These are phyloP conservation scores for Drosophila busckii DNA, from an alignment of 1,140 invertebrate species.

Conservation along the genomic window DNA sequence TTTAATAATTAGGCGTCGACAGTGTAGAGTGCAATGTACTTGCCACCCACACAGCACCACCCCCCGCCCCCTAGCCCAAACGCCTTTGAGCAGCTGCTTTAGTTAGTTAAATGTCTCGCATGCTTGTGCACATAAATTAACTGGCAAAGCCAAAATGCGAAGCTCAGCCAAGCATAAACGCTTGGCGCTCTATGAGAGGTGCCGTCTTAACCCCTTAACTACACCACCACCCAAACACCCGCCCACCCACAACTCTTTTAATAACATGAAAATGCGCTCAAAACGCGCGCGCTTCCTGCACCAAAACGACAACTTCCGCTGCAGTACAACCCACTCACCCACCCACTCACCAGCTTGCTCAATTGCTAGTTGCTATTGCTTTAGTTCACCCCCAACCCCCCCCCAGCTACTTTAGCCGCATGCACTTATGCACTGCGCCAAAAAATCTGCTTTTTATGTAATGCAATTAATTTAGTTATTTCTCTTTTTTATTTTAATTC, in stretches of 20 bases:
- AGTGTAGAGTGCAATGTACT: too few relatives aligned
- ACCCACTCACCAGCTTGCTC: too few relatives aligned
- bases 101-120: constrained; percentile 34
- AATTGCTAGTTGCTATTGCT: too few relatives aligned
- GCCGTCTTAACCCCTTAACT: too few relatives aligned
- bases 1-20: too few relatives aligned
- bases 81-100: background rate
- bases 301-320: constrained; percentile 72
- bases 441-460: too few relatives aligned
- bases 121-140: constrained; percentile 68
- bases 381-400: background rate
- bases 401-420: constrained; percentile 2
- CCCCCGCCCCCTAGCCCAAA: background rate
- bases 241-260: constrained; percentile 1
- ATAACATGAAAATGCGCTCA: constrained; percentile 17
- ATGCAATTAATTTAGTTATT: too few relatives aligned
- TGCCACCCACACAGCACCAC: background rate
- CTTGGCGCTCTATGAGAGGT: too few relatives aligned
- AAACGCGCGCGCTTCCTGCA: constrained; percentile 52
- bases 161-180: constrained; percentile 58
- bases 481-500: too few relatives aligned
- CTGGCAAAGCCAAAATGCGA: constrained; percentile 44
- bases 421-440: constrained; percentile 48
- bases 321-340: constrained; percentile 1
- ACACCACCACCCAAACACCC: constrained; percentile 1